Percentiles rank a stretch among this genome's conserved stretches.
Conservation (phyloP, 2,113 vertebrate species). For the Phocoena sinus region DNA sequence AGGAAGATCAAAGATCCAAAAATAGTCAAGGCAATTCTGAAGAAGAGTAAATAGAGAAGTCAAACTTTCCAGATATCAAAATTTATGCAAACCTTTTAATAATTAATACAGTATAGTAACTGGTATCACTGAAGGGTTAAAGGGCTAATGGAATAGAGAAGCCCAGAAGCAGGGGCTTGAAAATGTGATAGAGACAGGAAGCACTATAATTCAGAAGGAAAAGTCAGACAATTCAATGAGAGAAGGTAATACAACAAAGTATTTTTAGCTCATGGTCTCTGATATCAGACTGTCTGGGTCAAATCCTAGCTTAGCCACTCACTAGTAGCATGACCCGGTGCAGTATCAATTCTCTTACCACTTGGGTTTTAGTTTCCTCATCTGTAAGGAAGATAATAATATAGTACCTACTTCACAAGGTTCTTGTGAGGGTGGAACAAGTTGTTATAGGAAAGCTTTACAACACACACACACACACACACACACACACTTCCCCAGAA, state of each 20-base stretch:
- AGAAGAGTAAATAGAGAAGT: background rate
- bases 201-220: background rate
- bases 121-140: background rate
- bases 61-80: background rate
- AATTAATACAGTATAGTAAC: background rate
- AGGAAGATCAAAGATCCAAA: background rate
- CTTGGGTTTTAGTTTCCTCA: background rate
- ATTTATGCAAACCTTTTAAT: background rate
- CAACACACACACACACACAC: background rate
- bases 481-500: background rate
- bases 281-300: background rate
- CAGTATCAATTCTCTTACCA: background rate
- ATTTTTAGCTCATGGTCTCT: slow-evolving; percentile 22
- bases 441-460: background rate
- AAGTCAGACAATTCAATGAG: background rate
- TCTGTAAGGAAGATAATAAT: background rate
- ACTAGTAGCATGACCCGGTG: background rate
- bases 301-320: background rate
- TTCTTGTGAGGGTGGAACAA: background rate
- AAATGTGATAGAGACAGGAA: background rate
- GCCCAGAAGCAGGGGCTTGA: background rate
- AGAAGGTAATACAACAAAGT: background rate
- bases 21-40: slow-evolving; percentile 28
- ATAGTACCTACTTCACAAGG: background rate
- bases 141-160: background rate